Base-by-base conservation (phyloP, 2,113 vertebrate genomes). In the Oncorhynchus masou region DNA sequence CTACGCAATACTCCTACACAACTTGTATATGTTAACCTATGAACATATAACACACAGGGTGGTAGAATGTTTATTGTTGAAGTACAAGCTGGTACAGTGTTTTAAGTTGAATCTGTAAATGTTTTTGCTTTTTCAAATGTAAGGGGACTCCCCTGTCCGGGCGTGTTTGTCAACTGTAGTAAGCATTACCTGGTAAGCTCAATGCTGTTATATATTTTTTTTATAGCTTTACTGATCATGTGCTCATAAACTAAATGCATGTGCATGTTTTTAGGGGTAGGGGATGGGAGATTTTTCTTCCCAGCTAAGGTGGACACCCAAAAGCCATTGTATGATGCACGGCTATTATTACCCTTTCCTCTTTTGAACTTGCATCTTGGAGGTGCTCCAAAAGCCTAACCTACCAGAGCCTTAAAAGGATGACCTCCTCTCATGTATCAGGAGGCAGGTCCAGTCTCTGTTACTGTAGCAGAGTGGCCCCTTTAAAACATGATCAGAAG, bases 331-430 rank as follows among this genome's bases (percentile, higher is more conserved):
- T 88, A 76, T 51, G 74, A 31, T 65, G 39, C 59, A 73, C 77
- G 84, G 77, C 89, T 94, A 93, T 94, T 91, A 90, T 92, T 93
- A 93, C 85, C 72, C 91, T 93, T 91, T 92, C 92, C 92, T 88
- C 91, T 92, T 94, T 92, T 85, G 91, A 90, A 92, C 86, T 80
- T 77, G 83, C 75, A 78, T 89, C 86, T 86, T 90, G 91, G 90
- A 89, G 83, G 87, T 85, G 72, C 64, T 91, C 91, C 83, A 90
- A 86, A 90, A 87, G 81, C 85, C 91, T 82, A 87, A 86, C 85
- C 90, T 86, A 77, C 83, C 89, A 88, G 75, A 70, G 84, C 93
- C 94, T 91, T 94, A 94, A 94, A 94, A 91, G 93, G 93, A 89
- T 77, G 86, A 73, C 34, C 83, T 68, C 81, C 68, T 89, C 91